Conservation (phyloP, 35 echinoderm and acorn worm genomes). For the Amphiura filiformis region DNA sequence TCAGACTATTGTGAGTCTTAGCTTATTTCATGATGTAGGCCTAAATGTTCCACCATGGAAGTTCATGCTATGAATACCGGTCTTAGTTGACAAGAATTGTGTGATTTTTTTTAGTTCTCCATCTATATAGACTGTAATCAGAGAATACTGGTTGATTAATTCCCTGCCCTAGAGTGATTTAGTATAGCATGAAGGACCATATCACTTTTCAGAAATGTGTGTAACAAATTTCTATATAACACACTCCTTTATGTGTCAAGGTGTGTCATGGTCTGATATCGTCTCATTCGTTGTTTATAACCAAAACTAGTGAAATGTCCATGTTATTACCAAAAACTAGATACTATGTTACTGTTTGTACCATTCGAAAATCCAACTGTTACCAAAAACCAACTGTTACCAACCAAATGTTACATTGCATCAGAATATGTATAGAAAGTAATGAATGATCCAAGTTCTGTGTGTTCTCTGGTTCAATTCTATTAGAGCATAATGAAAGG, state of each 20-base stretch:
- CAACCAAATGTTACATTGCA: not conserved
- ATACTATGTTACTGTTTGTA: too few species aligned
- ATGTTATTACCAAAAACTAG: not conserved
- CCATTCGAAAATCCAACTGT: too few species aligned
- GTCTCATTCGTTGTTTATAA: not conserved
- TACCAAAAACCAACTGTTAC: not conserved
- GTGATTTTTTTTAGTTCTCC: not conserved
- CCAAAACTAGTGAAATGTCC: not conserved
- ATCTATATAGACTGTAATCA: constrained; percentile 6
- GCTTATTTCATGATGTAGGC: too few species aligned
- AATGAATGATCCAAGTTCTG: not conserved
- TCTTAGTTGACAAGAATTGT: not conserved
- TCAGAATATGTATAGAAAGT: not conserved
- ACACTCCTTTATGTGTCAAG: not conserved
- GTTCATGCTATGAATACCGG: too few species aligned
- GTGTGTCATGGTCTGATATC: not conserved
- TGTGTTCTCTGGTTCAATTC: constrained; percentile 14
- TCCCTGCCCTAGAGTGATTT: too few species aligned
- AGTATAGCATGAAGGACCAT: not conserved
- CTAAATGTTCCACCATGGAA: too few species aligned
- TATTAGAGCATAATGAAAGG: not conserved
- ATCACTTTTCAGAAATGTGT: not conserved
- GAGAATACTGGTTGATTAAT: not conserved
- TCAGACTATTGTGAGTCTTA: too few species aligned
- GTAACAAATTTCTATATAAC: not conserved